A percentile compares a stretch with the other conserved stretches of the same genome.
Conservation (phyloP, 2,888 invertebrate genomes). For the Pterostichus niger region DNA sequence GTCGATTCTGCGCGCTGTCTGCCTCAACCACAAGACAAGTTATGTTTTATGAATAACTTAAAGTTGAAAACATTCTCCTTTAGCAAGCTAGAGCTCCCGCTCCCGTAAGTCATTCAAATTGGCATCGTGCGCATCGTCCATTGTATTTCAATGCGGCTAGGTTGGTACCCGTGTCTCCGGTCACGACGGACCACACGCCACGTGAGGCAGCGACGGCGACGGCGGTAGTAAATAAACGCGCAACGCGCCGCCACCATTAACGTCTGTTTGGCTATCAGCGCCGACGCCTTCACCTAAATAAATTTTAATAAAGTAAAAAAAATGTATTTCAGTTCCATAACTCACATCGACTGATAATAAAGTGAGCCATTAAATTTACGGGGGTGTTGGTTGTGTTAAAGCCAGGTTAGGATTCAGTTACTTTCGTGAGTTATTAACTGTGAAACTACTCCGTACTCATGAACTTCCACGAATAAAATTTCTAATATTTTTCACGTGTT, state of each 20-base stretch:
- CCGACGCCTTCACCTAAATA: slow-evolving; percentile 55
- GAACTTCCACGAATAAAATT: slow-evolving; percentile 52
- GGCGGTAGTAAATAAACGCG: slow-evolving; percentile 28
- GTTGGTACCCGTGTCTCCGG: slow-evolving; percentile 68
- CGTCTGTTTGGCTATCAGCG: slow-evolving; percentile 55
- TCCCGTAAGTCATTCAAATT: slow-evolving; percentile 75
- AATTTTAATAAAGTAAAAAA: slow-evolving; percentile 61
- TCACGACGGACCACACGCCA: slow-evolving; percentile 68
- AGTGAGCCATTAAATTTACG: slow-evolving; percentile 51
- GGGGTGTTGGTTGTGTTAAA: slow-evolving; percentile 31
- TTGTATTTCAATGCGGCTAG: slow-evolving; percentile 68
- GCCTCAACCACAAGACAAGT: slow-evolving; percentile 70
- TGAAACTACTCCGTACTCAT: slow-evolving; percentile 44
- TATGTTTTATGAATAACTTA: slow-evolving; percentile 76
- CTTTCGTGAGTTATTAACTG: slow-evolving; percentile 50
- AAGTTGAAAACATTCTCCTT: slow-evolving; percentile 70
- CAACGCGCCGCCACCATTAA: slow-evolving; percentile 37
- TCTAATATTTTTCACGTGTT: slow-evolving; percentile 51
- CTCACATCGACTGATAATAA: slow-evolving; percentile 60
- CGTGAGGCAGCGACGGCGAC: not conserved
- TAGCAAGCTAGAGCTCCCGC: slow-evolving; percentile 69
- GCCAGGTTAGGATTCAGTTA: slow-evolving; percentile 33
- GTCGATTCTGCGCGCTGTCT: slow-evolving; percentile 7
- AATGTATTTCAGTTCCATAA: slow-evolving; percentile 51
- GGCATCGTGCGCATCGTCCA: slow-evolving; percentile 71